phyloP scores from a whole-genome alignment of 2,888 invertebrate species.

The Eubasilissa splendida region DNA sequence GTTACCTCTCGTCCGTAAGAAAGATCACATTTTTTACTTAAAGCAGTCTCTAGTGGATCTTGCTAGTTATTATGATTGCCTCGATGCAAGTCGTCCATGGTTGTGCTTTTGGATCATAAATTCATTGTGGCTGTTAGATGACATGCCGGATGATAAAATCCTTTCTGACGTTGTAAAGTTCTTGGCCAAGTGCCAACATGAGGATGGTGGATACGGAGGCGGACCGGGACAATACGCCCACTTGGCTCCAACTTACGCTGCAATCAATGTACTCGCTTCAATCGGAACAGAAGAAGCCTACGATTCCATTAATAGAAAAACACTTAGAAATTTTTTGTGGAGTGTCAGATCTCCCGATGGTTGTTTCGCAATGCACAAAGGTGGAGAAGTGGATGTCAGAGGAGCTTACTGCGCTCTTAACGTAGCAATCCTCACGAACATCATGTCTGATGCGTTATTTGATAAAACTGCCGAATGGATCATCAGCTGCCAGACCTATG shows the following conservation, averaged over 20 bases:
- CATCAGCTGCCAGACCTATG: slow-evolving; percentile 96
- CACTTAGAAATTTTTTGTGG: slow-evolving; percentile 84
- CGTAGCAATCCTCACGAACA: slow-evolving; percentile 89
- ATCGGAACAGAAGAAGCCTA: slow-evolving; percentile 92
- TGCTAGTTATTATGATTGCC: slow-evolving; percentile 81
- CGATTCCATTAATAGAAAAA: slow-evolving; percentile 85
- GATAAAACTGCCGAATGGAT: slow-evolving; percentile 94
- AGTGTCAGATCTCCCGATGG: slow-evolving; percentile 87
- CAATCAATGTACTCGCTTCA: slow-evolving; percentile 92
- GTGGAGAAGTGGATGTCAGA: slow-evolving; percentile 94
- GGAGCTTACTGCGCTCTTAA: slow-evolving; percentile 98
- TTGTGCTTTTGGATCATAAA: slow-evolving; percentile 97
- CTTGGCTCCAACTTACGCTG: slow-evolving; percentile 97
- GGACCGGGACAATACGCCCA: slow-evolving; percentile 95
- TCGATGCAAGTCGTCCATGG: slow-evolving; percentile 98
- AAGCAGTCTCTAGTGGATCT: slow-evolving; percentile 79
- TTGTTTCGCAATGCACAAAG: slow-evolving; percentile 92
- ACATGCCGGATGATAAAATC: slow-evolving; percentile 68
- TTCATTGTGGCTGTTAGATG: slow-evolving; percentile 81
- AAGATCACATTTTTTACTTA: slow-evolving; percentile 78
- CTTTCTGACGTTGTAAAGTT: slow-evolving; percentile 67
- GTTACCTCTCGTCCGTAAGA: slow-evolving; percentile 75
- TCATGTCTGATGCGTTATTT: slow-evolving; percentile 84
- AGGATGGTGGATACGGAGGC: slow-evolving; percentile 92
- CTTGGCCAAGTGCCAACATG: slow-evolving; percentile 79